Base-by-base conservation (phyloP, 2,888 invertebrate species). In the Lepidocyrtinus sp. region DNA sequence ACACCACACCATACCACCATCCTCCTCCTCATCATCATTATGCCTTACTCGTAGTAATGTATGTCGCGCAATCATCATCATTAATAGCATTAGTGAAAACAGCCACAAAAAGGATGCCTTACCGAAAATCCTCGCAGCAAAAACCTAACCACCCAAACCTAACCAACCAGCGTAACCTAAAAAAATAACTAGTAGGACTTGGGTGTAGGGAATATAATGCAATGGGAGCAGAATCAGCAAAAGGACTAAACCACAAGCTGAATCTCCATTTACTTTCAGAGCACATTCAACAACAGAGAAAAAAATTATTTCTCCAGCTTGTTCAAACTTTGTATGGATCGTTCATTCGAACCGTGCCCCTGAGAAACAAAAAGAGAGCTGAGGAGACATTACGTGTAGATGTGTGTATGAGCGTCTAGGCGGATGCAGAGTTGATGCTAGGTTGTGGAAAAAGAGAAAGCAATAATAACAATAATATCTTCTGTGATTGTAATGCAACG, bases 231-330 rank as follows among this genome's bases (percentile, higher is more conserved):
- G 77, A 65, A 78, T 78, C 78, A 78, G 72, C 78, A 78, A 77
- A 59, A 77, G 65, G 55, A 62, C 36, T 71, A 72, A 78, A 78
- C 78, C 72, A 63, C 78, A 78, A 68, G 67, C 69, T 72, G 62
- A 25, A 68, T 36, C 61, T 65, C 78, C 62, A 72, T 78, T 78
- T 78, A 62, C 78, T 78, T 78, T 55, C 78, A 46, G 61, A 78
- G 78, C 78, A 78, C 78, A 78, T 68, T 62, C 78, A 72, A 63
- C 50, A 61, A 61, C 21, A 71, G 55, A 1, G 12, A 27, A 67
- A 36, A 68, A 15, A 63, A 25, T 71, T 68, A 46, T 17, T 45
- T 69, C 75, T 70, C 59, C 61, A 24, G n/a, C n/a, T n/a, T n/a
- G 46, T 68, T 68, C 62, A 25, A 64, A 64, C 62, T 71, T 59